These are phyloP conservation scores for Cremastobaeus sp. DNA, from an alignment of 2,888 invertebrate species.

Conservation along the genomic window DNA sequence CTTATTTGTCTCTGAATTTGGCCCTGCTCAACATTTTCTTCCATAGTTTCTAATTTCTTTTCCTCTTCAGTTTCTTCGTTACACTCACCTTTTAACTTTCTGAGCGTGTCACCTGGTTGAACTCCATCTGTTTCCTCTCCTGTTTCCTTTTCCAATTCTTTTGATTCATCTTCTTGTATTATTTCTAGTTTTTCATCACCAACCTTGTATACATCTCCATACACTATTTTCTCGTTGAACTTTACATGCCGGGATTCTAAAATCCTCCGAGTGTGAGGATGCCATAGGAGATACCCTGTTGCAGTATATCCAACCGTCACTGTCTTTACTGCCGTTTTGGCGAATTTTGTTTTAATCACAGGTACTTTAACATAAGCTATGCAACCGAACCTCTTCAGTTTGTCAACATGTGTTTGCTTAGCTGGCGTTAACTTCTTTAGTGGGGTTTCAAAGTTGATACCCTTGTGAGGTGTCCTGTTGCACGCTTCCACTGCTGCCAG, in stretches of 20 bases:
- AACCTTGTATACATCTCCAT: constrained; percentile 13
- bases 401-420: neutral
- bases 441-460: neutral
- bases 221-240: too few species aligned
- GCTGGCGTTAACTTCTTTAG: neutral
- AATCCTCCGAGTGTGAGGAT: constrained; percentile 34
- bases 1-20: too few species aligned
- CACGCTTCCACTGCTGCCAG: too few species aligned
- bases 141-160: too few species aligned
- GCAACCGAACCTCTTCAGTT: neutral
- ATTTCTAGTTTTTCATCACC: too few species aligned
- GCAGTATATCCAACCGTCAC: constrained; percentile 14
- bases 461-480: too few species aligned
- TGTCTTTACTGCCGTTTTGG: neutral
- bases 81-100: too few species aligned
- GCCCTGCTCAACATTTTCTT: too few species aligned
- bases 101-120: neutral
- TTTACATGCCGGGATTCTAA: constrained; percentile 15
- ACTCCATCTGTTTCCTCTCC: neutral
- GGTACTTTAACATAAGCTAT: neutral
- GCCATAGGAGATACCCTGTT: constrained; percentile 36
- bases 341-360: neutral
- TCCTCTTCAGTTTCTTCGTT: too few species aligned
- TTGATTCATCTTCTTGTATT: too few species aligned
- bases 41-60: neutral